These are phyloP conservation scores for Drosophila azteca DNA, from an alignment of 1,140 invertebrate genomes.

Conservation along the genomic window DNA sequence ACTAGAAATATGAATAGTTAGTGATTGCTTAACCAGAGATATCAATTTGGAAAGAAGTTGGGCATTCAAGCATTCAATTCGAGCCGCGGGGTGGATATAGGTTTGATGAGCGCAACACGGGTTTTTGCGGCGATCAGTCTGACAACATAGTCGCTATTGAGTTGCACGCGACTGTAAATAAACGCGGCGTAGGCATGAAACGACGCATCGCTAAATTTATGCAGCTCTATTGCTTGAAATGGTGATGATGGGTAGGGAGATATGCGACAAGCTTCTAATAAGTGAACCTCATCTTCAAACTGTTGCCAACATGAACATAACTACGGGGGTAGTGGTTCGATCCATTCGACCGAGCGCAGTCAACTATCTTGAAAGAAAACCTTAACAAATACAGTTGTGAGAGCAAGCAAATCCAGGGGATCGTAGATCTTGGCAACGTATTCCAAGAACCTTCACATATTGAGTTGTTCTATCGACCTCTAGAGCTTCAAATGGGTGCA, in stretches of 20 bases:
- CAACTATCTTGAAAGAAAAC: slow-evolving; percentile 13
- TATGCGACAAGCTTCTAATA: no score
- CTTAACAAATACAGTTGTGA: slow-evolving; percentile 8
- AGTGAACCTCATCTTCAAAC: no score
- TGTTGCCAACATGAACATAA: background rate
- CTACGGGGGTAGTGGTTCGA: background rate
- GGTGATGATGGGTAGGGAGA: no score
- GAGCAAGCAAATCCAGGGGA: slow-evolving; percentile 2
- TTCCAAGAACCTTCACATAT: no score
- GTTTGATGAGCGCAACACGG: background rate
- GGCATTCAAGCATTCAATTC: slow-evolving; percentile 5
- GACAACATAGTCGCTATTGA: no score
- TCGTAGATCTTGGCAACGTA: slow-evolving; percentile 9
- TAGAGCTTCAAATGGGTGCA: slow-evolving; percentile 1
- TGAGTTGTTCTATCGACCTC: background rate
- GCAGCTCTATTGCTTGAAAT: background rate
- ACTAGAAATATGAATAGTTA: slow-evolving; percentile 58
- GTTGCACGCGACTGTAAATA: no score
- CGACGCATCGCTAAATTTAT: background rate
- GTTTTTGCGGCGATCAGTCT: slow-evolving; percentile 1
- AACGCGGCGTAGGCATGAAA: background rate
- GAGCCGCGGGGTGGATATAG: slow-evolving; percentile 1
- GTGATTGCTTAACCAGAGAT: slow-evolving; percentile 13
- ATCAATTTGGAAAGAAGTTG: slow-evolving; percentile 13
- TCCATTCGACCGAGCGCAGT: slow-evolving; percentile 2